Percentiles rank a stretch among this genome's conserved stretches.
Conservation (phyloP, 2,888 invertebrate species). For the Epistrophe eligans region DNA sequence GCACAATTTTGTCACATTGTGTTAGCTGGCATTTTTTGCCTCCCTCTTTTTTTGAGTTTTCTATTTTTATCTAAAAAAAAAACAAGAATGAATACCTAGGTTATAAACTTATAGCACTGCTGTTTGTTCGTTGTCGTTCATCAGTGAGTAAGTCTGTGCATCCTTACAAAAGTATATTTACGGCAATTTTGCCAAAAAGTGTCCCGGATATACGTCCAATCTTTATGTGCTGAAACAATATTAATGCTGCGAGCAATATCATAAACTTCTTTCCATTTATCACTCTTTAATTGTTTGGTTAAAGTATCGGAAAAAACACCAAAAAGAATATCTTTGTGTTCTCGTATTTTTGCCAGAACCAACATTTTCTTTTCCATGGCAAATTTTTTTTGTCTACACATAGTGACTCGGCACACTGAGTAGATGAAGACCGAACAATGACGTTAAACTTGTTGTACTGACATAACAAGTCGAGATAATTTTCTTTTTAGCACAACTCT, state of each 20-base stretch:
- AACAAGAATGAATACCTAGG: neutral
- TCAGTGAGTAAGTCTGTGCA: neutral
- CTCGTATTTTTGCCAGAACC: neutral
- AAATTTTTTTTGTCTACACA: neutral
- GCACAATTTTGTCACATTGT: slow-evolving; percentile 14
- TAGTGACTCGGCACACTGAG: neutral
- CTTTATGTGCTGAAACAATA: slow-evolving; percentile 5
- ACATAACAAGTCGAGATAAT: neutral
- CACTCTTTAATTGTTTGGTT: slow-evolving; percentile 1
- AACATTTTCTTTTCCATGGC: slow-evolving; percentile 9
- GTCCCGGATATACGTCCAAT: slow-evolving; percentile 3
- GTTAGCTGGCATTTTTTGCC: slow-evolving; percentile 3
- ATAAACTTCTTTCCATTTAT: slow-evolving; percentile 16
- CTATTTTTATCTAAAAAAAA: slow-evolving; percentile 11
- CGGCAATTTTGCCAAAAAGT: slow-evolving; percentile 14
- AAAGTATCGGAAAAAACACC: slow-evolving; percentile 5
- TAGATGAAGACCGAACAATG: neutral
- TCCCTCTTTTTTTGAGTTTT: slow-evolving; percentile 12
- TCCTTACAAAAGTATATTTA: slow-evolving; percentile 21
- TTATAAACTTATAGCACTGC: neutral
- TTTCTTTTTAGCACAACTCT: slow-evolving; percentile 9
- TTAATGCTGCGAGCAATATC: neutral
- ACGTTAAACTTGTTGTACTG: slow-evolving; percentile 21
- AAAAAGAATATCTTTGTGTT: slow-evolving; percentile 20
- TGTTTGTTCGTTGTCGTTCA: neutral